A percentile compares a stretch with the other conserved stretches of the same genome.
phyloP scores from a whole-genome alignment of 2,797 vertebrate genomes.

The Sylvilagus floridanus region DNA sequence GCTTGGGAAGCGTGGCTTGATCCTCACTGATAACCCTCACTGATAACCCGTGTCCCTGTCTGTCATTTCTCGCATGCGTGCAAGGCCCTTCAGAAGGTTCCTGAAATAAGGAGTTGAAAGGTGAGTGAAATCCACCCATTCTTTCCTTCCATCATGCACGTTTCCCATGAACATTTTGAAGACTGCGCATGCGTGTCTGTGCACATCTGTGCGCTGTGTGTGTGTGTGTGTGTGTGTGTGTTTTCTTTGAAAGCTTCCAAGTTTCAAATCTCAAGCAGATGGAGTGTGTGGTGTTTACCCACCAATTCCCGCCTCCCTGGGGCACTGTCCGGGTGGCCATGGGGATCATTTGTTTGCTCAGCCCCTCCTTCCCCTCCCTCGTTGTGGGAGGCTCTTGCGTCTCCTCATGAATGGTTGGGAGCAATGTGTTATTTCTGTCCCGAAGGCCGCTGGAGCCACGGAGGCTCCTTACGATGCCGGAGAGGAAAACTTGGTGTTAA shows the following conservation, averaged over 20 bases:
- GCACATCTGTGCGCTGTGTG: rapidly evolving
- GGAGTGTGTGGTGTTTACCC: not conserved
- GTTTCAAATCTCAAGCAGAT: not conserved
- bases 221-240: rapidly evolving
- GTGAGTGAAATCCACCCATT: no score
- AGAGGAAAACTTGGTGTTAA: slow-evolving; percentile 54
- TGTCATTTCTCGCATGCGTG: not conserved
- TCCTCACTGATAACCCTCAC: not conserved
- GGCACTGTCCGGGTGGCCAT: not conserved
- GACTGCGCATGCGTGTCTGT: not conserved
- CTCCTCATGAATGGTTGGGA: slow-evolving; percentile 52
- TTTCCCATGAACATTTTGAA: no score
- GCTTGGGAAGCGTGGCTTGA: not conserved
- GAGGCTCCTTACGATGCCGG: not conserved
- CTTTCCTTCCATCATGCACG: no score
- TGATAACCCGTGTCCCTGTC: not conserved
- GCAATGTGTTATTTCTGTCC: slow-evolving; percentile 52
- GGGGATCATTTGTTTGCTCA: slow-evolving; percentile 52
- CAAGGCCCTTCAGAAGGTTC: no score
- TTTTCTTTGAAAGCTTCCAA: not conserved
- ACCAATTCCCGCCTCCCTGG: not conserved
- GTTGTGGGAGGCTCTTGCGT: slow-evolving; percentile 50
- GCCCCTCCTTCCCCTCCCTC: not conserved
- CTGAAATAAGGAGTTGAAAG: no score
- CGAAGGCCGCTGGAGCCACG: not conserved